These are phyloP conservation scores for Lepilemur ruficaudatus DNA, from an alignment of 2,797 vertebrate species.

Conservation along the genomic window DNA sequence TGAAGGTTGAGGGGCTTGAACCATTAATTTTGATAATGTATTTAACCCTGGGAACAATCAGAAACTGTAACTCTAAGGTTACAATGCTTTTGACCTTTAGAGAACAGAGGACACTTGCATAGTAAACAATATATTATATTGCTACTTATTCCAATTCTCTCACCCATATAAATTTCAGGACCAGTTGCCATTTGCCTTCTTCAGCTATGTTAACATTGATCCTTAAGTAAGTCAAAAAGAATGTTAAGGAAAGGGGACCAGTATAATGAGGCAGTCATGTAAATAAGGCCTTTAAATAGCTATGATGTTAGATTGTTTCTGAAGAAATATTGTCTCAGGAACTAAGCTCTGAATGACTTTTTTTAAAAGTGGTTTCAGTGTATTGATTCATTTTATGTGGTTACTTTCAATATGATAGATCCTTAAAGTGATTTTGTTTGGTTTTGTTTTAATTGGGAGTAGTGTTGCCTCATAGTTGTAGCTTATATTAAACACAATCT, in stretches of 20 bases:
- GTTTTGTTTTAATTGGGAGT: slow-evolving; percentile 78
- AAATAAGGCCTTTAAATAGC: slow-evolving; percentile 87
- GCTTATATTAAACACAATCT: slow-evolving; percentile 77
- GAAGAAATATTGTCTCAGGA: slow-evolving; percentile 83
- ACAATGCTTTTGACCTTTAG: slow-evolving; percentile 94
- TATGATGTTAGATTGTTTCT: slow-evolving; percentile 82
- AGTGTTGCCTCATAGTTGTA: slow-evolving; percentile 71
- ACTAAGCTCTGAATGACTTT: slow-evolving; percentile 75
- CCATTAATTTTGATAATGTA: slow-evolving; percentile 97
- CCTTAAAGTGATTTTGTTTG: slow-evolving; percentile 77
- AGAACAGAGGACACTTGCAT: slow-evolving; percentile 87
- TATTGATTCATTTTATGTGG: slow-evolving; percentile 55
- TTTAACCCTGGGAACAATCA: slow-evolving; percentile 97
- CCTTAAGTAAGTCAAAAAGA: slow-evolving; percentile 85
- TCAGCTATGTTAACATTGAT: slow-evolving; percentile 88
- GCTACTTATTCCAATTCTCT: slow-evolving; percentile 93
- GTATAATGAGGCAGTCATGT: slow-evolving; percentile 83
- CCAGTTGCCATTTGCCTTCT: slow-evolving; percentile 92
- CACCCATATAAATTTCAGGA: slow-evolving; percentile 86
- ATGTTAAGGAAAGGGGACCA: slow-evolving; percentile 80
- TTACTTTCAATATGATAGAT: slow-evolving; percentile 61
- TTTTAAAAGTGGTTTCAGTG: slow-evolving; percentile 75
- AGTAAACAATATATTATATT: slow-evolving; percentile 96
- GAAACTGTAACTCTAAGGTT: slow-evolving; percentile 92
- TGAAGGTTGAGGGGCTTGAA: slow-evolving; percentile 90